Evolutionary conservation across 2,797 vertebrate genomes (phyloP), one percentile per base, ranked within the genome.

Genomic region (Bucorvus abyssinicus): DNA sequence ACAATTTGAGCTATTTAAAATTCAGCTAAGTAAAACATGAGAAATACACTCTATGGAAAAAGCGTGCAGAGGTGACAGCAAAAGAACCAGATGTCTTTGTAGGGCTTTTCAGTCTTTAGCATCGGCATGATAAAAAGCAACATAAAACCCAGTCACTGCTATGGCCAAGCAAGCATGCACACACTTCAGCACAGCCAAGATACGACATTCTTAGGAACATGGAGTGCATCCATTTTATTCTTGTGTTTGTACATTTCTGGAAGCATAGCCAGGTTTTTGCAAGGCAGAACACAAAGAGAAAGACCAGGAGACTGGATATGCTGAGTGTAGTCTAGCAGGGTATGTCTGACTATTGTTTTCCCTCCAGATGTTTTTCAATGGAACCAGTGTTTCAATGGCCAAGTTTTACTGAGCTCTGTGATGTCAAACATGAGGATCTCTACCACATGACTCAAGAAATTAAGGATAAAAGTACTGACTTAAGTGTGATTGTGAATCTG

Each of bases 191-290:
- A 79, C n/a, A 64, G 96, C 90, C 93, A 96, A 92, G 56, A 70
- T 30, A 86, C 84, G 88, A 96, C 93, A 94, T 78, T 93, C 94
- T 95, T 79, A 92, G 86, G 93, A 94, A 94, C 89, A 86, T 57
- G 86, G 92, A 97, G 90, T 92, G 69, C 86, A 95, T 95, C 93
- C 90, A 96, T 96, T 94, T 92, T 84, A 61, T 61, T 95, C 87
- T 78, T 71, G 30, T 94, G 89, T 93, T 96, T 93, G 90, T 78
- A 76, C 78, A 69, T 94, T 95, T 94, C 87, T 94, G 74, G 13
- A 44, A 96, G 61, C 10, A 69, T 47, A 50, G 90, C 86, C 96
- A 96, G 85, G 53, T 87, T 95, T 94, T 95, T 80, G 71, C 67
- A 90, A 96, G 74, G 71, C 89, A 93, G 65, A 90, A 71, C 73